Percentiles rank a stretch among this genome's conserved stretches.
These are phyloP conservation scores for Lumbricus terrestris DNA, from an alignment of 2,888 invertebrate genomes.

Conservation along the genomic window DNA sequence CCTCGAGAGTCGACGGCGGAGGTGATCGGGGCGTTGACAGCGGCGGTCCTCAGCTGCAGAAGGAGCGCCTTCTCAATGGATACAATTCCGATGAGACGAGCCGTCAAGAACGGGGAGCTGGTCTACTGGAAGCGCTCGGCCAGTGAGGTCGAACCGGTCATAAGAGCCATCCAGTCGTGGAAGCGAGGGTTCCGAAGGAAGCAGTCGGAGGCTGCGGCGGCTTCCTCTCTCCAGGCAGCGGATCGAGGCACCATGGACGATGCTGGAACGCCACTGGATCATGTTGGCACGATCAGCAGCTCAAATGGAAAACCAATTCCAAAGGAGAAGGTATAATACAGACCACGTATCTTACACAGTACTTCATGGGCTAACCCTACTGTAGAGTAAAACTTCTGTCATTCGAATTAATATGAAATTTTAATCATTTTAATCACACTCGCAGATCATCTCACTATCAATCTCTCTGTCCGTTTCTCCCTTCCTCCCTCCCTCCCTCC, in stretches of 20 bases:
- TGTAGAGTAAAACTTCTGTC: not conserved
- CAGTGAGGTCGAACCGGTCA: not conserved
- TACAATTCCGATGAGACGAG: not conserved
- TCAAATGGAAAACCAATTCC: not conserved
- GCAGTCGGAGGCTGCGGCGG: constrained; percentile 5
- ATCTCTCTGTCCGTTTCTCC: too few relatives aligned
- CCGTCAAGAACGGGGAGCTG: not conserved
- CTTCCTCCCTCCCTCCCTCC: too few relatives aligned
- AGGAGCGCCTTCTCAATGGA: not conserved
- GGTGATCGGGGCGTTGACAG: not conserved
- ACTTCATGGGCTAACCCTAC: not conserved
- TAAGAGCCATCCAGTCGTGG: constrained; percentile 8
- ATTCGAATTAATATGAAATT: not conserved
- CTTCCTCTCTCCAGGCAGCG: not conserved
- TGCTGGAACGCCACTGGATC: not conserved
- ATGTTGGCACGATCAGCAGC: not conserved
- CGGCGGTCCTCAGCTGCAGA: not conserved
- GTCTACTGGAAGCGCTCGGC: not conserved
- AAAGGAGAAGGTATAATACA: not conserved
- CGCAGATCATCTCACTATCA: not conserved
- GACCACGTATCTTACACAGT: too few relatives aligned
- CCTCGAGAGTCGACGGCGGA: too few relatives aligned
- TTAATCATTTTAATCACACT: not conserved
- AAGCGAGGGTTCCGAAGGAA: not conserved
- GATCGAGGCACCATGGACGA: not conserved